Percentiles rank a stretch among this genome's conserved stretches.
phyloP scores from a whole-genome alignment of 2,888 invertebrate species.

The Oscheius sp. region DNA sequence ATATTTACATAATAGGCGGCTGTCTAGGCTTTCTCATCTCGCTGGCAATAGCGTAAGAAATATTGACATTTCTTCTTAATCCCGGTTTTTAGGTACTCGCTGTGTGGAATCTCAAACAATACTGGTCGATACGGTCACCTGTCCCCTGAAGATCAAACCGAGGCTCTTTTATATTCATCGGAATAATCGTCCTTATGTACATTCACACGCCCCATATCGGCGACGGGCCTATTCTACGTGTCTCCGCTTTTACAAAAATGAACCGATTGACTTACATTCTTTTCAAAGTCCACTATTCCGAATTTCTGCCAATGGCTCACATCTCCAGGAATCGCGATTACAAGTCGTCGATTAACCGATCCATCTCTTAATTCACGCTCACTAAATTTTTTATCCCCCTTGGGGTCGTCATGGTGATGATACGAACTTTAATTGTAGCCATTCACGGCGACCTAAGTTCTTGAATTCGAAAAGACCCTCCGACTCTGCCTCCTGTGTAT shows the following conservation, averaged over 20 bases:
- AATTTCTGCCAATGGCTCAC: conserved; percentile 15
- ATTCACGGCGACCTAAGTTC: neutral
- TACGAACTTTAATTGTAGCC: conserved; percentile 19
- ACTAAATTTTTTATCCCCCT: neutral
- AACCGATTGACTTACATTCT: neutral
- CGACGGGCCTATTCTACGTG: neutral
- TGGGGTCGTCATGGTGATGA: too few species aligned
- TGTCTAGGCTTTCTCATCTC: conserved; percentile 12
- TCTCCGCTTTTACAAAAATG: neutral
- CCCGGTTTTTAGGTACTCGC: conserved; percentile 15
- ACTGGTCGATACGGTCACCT: conserved; percentile 19
- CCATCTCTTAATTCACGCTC: conserved; percentile 20
- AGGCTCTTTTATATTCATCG: neutral
- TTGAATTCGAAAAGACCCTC: conserved; percentile 11
- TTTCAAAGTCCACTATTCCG: conserved; percentile 13
- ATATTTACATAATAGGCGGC: conserved; percentile 18
- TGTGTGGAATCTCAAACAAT: conserved; percentile 24
- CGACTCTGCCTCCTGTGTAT: neutral
- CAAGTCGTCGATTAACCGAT: neutral
- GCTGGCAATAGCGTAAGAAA: conserved; percentile 17
- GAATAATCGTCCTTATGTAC: neutral
- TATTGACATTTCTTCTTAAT: conserved; percentile 7
- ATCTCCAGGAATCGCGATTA: conserved; percentile 21
- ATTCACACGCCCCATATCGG: neutral
- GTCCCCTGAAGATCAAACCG: conserved; percentile 5